phyloP scores from a whole-genome alignment of 2,113 vertebrate genomes.

The Accipiter virgatus region DNA sequence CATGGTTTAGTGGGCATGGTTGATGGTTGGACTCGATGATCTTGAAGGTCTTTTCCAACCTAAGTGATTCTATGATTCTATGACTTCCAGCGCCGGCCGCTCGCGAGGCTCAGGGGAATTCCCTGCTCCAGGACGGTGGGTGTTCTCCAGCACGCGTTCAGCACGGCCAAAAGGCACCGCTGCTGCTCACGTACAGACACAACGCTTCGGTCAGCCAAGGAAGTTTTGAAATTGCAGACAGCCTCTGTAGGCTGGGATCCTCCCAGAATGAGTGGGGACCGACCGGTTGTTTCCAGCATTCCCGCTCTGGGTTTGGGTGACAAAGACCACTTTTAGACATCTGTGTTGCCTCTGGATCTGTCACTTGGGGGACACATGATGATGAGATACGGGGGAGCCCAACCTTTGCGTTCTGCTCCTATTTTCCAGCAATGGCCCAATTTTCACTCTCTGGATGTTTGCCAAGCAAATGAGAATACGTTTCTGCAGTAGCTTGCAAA shows the following conservation, averaged over 20 bases:
- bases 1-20: no score
- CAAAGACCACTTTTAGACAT: background rate
- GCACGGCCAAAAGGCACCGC: background rate
- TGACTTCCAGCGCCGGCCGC: background rate
- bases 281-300: background rate
- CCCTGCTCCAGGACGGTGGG: background rate
- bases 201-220: background rate
- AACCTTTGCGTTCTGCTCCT: background rate
- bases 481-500: background rate
- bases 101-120: fast-evolving
- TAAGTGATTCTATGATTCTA: no score
- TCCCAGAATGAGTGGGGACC: background rate
- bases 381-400: background rate
- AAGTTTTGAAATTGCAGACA: background rate
- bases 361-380: background rate
- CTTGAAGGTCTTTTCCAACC: no score
- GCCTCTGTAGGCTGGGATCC: background rate
- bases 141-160: background rate
- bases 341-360: background rate
- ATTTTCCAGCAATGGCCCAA: background rate
- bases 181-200: background rate
- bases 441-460: background rate
- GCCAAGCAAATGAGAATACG: background rate
- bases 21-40: no score
- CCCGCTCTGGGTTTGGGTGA: background rate